Evolutionary conservation across 2,113 vertebrate species (phyloP).

Genomic region (Percina caprodes): DNA sequence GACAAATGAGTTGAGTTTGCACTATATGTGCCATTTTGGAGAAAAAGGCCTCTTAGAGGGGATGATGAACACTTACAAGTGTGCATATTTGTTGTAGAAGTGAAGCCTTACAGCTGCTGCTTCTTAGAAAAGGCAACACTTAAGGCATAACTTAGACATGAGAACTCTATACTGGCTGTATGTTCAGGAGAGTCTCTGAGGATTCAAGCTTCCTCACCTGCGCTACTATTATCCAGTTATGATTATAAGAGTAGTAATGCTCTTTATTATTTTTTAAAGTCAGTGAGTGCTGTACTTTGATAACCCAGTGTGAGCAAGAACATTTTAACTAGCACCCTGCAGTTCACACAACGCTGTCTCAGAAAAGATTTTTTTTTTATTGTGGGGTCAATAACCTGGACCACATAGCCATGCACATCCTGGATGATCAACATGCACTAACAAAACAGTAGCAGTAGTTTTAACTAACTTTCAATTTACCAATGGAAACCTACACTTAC

Average conservation of each 20-base stretch:
- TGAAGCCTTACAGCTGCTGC: conserved; percentile 15
- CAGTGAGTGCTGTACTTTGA: neutral
- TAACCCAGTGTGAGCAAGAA: neutral
- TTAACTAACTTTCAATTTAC: conserved; percentile 35
- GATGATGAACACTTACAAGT: neutral
- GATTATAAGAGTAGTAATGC: neutral
- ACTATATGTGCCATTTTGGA: neutral
- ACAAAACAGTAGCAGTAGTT: conserved; percentile 31
- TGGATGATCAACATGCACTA: conserved; percentile 55
- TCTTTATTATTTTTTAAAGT: neutral
- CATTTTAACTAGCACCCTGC: neutral
- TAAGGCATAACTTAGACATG: conserved; percentile 39
- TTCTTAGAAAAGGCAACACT: neutral
- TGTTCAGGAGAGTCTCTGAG: neutral
- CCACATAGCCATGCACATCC: neutral
- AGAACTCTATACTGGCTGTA: conserved; percentile 25
- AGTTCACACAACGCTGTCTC: neutral
- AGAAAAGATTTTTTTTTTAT: neutral
- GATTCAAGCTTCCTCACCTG: neutral
- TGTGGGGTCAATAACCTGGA: conserved; percentile 4
- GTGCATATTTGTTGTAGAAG: neutral
- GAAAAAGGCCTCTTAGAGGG: neutral
- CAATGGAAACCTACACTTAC: conserved; percentile 8
- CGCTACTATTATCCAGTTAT: neutral
- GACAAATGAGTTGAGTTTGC: conserved; percentile 5